phyloP scores from a whole-genome alignment of 2,797 vertebrate species.

The Petrocephalus sullivani region DNA sequence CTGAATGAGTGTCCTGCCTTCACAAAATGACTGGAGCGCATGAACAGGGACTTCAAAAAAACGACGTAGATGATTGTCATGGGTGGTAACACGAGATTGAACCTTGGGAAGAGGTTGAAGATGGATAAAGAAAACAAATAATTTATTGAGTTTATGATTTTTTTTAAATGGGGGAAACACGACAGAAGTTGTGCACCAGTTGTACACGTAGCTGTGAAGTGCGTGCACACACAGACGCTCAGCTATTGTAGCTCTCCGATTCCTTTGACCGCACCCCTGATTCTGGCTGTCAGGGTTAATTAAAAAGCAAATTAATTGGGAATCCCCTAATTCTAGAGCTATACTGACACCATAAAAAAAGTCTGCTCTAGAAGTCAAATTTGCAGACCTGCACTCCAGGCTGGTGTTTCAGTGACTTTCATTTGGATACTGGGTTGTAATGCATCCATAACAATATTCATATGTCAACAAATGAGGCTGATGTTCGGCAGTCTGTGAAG shows the following conservation, averaged over 20 bases:
- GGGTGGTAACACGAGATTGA: not conserved
- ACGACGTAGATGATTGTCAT: not conserved
- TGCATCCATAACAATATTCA: not conserved
- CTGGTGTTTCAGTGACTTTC: not conserved
- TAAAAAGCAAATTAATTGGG: not conserved
- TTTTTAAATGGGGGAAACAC: not conserved
- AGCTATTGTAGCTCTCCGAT: not conserved
- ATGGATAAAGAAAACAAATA: not conserved
- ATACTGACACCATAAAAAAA: not conserved
- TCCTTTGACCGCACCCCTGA: not conserved
- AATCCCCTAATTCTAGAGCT: not conserved
- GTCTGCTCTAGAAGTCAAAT: not conserved
- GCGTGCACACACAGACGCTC: not conserved
- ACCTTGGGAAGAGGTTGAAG: not conserved
- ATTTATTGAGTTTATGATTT: not conserved
- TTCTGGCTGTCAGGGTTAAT: not conserved
- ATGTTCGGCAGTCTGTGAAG: not conserved
- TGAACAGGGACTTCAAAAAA: not conserved
- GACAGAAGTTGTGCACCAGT: not conserved
- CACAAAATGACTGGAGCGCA: conserved; percentile 4
- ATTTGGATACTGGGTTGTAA: not conserved
- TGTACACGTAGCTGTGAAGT: not conserved
- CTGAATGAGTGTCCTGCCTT: conserved; percentile 3
- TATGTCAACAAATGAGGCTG: not conserved
- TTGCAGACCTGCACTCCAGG: not conserved